Conservation (phyloP, 1,140 invertebrate species). For the Chrysopa pallens region DNA sequence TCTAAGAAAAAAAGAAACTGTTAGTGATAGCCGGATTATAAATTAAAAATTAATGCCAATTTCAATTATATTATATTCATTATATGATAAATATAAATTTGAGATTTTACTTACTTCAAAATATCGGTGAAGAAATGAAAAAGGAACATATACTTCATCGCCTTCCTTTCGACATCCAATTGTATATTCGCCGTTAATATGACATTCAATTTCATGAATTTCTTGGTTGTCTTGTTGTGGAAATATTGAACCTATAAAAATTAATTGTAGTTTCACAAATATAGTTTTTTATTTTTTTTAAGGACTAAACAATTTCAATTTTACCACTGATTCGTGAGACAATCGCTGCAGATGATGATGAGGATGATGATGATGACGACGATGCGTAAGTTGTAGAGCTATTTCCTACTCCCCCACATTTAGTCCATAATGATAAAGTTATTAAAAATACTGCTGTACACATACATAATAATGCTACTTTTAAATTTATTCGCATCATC, state of each 20-base stretch:
- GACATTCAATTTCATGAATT: slow-evolving; percentile 68
- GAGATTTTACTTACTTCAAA: slow-evolving; percentile 54
- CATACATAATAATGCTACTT: slow-evolving; percentile 27
- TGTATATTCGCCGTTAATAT: slow-evolving; percentile 77
- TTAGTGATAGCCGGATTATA: too few relatives aligned
- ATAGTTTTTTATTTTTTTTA: too few relatives aligned
- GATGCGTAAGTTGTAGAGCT: slow-evolving; percentile 14
- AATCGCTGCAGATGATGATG: slow-evolving; percentile 4
- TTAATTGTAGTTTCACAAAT: too few relatives aligned
- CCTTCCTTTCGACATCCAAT: slow-evolving; percentile 67
- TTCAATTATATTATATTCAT: too few relatives aligned
- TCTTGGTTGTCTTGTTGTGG: slow-evolving; percentile 17
- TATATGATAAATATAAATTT: too few relatives aligned
- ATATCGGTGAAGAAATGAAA: slow-evolving; percentile 84
- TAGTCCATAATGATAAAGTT: slow-evolving; percentile 31
- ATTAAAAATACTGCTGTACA: slow-evolving; percentile 26
- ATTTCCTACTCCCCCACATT: slow-evolving; percentile 25
- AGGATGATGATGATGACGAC: slow-evolving; percentile 10
- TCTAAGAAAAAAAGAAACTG: too few relatives aligned
- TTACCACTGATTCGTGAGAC: neutral
- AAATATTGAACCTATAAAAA: too few relatives aligned
- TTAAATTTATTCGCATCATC: slow-evolving; percentile 36
- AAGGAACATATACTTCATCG: slow-evolving; percentile 82
- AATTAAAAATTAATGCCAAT: too few relatives aligned
- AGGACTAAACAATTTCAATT: slow-evolving; percentile 1